A percentile compares a stretch with the other conserved stretches of the same genome.
These are phyloP conservation scores for Dysdera silvatica DNA, from an alignment of 1,140 invertebrate genomes.

Conservation along the genomic window DNA sequence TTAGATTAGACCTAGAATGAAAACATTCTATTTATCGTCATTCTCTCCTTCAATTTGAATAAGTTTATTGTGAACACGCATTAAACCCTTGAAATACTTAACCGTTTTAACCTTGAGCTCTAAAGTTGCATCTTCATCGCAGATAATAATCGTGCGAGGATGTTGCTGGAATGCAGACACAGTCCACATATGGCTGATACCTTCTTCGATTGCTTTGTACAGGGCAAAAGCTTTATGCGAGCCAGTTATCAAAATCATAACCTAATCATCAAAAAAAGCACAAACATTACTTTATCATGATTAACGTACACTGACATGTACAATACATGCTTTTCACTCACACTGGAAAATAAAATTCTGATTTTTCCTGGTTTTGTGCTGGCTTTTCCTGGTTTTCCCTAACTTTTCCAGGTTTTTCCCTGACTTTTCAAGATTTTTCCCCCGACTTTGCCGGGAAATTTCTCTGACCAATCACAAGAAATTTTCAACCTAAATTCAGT, in stretches of 20 bases:
- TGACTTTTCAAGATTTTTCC: too few relatives aligned
- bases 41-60: conserved; percentile 37
- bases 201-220: conserved; percentile 93
- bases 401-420: too few relatives aligned
- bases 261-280: conserved; percentile 49
- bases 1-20: background rate
- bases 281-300: too few relatives aligned
- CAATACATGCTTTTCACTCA: too few relatives aligned
- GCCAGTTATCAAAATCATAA: conserved; percentile 98
- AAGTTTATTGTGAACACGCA: conserved; percentile 47
- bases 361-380: too few relatives aligned
- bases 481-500: too few relatives aligned
- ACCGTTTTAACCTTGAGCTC: conserved; percentile 97
- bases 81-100: conserved; percentile 87
- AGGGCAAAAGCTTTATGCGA: conserved; percentile 92
- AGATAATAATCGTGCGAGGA: conserved; percentile 81
- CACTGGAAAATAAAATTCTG: too few relatives aligned
- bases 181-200: conserved; percentile 99
- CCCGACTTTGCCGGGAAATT: too few relatives aligned
- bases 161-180: conserved; percentile 98
- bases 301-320: too few relatives aligned
- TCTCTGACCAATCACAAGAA: too few relatives aligned
- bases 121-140: conserved; percentile 95
- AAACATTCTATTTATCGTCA: background rate
- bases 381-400: too few relatives aligned